These are phyloP conservation scores for Ispidina lecontei DNA, from an alignment of 2,797 vertebrate genomes.

Conservation along the genomic window DNA sequence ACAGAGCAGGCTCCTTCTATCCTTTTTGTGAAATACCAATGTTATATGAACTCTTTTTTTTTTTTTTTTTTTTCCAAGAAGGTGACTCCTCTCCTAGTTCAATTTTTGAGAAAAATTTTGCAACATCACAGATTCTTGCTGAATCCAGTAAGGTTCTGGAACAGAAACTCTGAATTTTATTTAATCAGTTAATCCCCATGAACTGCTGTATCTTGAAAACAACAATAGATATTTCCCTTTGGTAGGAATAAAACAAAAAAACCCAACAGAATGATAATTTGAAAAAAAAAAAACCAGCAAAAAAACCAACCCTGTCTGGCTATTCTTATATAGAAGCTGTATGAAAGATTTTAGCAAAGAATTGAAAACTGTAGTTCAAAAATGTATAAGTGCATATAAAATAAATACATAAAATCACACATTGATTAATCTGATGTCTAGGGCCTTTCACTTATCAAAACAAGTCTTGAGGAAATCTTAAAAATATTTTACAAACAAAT, in stretches of 20 bases:
- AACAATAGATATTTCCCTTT: neutral
- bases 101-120: neutral
- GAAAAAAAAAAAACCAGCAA: neutral
- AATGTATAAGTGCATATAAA: neutral
- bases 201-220: neutral
- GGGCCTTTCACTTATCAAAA: neutral
- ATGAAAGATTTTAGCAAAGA: neutral
- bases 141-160: neutral
- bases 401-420: neutral
- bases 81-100: neutral
- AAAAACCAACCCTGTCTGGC: neutral
- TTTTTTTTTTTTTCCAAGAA: neutral
- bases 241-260: neutral
- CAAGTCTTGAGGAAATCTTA: neutral
- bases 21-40: neutral
- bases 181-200: neutral
- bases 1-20: neutral
- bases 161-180: neutral
- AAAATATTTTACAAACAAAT: neutral
- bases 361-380: neutral
- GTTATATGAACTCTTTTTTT: accelerated
- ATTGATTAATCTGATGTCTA: neutral
- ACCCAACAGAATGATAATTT: neutral
- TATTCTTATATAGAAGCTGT: neutral
- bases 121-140: neutral